Evolutionary conservation across 37 sponge, comb jelly and placozoan species (phyloP), one percentile per base, ranked within the genome.

Genomic region (Beroe ovata): DNA sequence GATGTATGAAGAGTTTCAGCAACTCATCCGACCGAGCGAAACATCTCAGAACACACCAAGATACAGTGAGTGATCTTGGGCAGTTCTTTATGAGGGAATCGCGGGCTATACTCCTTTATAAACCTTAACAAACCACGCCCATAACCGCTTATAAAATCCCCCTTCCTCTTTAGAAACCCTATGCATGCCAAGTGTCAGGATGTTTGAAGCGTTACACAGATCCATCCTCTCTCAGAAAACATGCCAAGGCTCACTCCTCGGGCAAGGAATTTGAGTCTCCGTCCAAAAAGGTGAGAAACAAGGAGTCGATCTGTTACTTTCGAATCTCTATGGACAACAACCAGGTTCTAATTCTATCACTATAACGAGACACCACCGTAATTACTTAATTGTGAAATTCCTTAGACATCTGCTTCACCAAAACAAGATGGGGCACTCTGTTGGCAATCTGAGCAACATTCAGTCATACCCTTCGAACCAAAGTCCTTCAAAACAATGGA

Each of bases 11-110:
- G 91, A 92, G 95, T 3, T 96, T 94, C 92, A 94, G 95, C n/a
- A 96, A 96, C 91, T 94, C 95, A 0, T 96, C 96, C 0, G 96
- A 96, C 60, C 88, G 96, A 8, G 94, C 96, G 39, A 96, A 96
- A 72, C 96, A 96, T 39, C 93, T 92, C 60, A 89, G 94, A 42
- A 96, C 96, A 18, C 96, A 96, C 59, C 66, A 89, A 22, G 94
- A 96, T 23, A 90, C 92, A 91, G 96, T 96, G 58, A 60, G 81
- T 1, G 23, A 58, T n/a, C n/a, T n/a, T n/a, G n/a, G n/a, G n/a
- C n/a, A n/a, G n/a, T n/a, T n/a, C n/a, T n/a, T n/a, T n/a, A n/a
- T n/a, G n/a, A n/a, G n/a, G n/a, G n/a, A n/a, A n/a, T n/a, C n/a
- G n/a, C n/a, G n/a, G n/a, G n/a, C n/a, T n/a, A n/a, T n/a, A n/a